Conservation (phyloP, 92 coral and sea anemone genomes). For the Virgularia gustaviana region DNA sequence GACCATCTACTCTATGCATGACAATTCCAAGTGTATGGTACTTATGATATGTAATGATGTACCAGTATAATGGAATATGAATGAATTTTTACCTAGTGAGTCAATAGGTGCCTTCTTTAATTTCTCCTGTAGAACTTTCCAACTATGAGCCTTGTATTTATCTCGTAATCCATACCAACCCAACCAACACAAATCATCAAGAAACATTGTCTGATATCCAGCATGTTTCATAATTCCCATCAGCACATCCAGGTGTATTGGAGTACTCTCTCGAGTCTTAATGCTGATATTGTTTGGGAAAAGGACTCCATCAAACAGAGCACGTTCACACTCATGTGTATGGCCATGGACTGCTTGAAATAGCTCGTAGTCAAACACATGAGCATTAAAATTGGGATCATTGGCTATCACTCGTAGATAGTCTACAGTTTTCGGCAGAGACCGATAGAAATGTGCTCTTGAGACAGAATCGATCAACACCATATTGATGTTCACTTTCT, state of each 20-base stretch:
- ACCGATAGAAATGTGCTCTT: slow-evolving; percentile 43
- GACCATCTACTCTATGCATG: too few relatives aligned
- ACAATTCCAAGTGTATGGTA: too few relatives aligned
- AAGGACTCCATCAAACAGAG: slow-evolving; percentile 26
- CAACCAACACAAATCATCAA: slow-evolving; percentile 43
- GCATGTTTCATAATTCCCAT: slow-evolving; percentile 27
- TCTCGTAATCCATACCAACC: slow-evolving; percentile 6
- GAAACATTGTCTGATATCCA: slow-evolving; percentile 33
- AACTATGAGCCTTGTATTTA: background rate
- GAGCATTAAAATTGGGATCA: background rate
- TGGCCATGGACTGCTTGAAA: slow-evolving; percentile 34
- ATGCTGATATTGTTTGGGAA: slow-evolving; percentile 2
- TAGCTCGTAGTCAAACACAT: slow-evolving; percentile 32
- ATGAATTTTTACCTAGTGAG: slow-evolving; percentile 9
- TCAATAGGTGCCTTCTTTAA: slow-evolving; percentile 1
- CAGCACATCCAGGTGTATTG: slow-evolving; percentile 14
- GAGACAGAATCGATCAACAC: slow-evolving; percentile 28
- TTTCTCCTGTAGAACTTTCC: slow-evolving; percentile 4
- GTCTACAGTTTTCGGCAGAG: slow-evolving; percentile 33
- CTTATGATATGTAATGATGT: too few relatives aligned
- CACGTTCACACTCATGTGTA: slow-evolving; percentile 32
- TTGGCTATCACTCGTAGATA: slow-evolving; percentile 1
- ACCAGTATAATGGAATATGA: slow-evolving; percentile 16
- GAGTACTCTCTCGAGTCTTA: background rate
- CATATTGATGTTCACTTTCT: slow-evolving; percentile 21